A percentile compares a stretch with the other conserved stretches of the same genome.
Conservation (phyloP, 64 coral and sea anemone genomes). For the Pocillopora verrucosa region DNA sequence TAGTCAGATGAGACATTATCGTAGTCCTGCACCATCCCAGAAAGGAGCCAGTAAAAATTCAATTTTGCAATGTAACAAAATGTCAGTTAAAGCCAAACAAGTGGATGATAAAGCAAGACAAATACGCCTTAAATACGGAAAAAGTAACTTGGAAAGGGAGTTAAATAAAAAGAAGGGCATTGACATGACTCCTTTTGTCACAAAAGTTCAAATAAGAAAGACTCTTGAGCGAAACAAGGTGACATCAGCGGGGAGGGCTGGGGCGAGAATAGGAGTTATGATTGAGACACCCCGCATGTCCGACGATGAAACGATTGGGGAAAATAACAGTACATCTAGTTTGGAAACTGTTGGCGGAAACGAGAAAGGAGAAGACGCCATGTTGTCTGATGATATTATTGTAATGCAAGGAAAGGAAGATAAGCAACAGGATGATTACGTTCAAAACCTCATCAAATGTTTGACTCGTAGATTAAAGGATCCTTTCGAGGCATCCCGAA, state of each 20-base stretch:
- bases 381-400: neutral
- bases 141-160: neutral
- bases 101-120: neutral
- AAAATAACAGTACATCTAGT: neutral
- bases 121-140: conserved; percentile 27
- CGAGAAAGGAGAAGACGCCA: neutral
- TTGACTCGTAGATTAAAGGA: neutral
- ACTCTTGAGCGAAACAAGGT: neutral
- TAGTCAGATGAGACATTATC: conserved; percentile 32
- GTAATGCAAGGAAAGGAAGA: neutral
- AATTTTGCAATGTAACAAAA: conserved; percentile 34
- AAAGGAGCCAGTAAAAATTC: conserved; percentile 38
- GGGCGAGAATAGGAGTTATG: neutral
- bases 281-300: neutral
- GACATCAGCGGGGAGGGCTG: neutral
- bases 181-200: conserved; percentile 2
- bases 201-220: conserved; percentile 27
- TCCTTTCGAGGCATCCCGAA: conserved; percentile 14
- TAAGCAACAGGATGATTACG: neutral
- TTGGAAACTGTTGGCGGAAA: neutral
- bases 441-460: conserved; percentile 3
- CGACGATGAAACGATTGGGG: neutral
- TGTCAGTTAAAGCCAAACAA: conserved; percentile 20
- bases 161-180: conserved; percentile 2
- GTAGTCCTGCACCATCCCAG: conserved; percentile 3